These are phyloP conservation scores for Ctena decussata DNA, from an alignment of 2,888 invertebrate species.

Conservation along the genomic window DNA sequence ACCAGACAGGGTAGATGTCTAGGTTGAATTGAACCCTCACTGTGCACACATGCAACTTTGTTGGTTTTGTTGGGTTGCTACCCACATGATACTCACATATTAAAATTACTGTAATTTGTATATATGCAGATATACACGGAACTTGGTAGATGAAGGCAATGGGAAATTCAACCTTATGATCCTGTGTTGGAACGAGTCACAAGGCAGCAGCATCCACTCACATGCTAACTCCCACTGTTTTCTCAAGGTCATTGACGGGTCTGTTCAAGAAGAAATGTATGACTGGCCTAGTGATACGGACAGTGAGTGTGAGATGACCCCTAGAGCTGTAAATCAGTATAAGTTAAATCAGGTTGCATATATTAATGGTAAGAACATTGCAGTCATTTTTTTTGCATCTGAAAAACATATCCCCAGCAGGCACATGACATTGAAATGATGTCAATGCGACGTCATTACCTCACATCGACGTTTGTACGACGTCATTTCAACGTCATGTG, in stretches of 20 bases:
- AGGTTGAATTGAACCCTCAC: too few species aligned
- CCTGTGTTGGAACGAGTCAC: conserved; percentile 99
- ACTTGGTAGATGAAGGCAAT: conserved; percentile 98
- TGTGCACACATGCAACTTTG: too few species aligned
- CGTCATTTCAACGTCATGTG: too few species aligned
- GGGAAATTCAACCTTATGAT: conserved; percentile 99
- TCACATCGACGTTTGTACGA: too few species aligned
- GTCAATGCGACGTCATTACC: too few species aligned
- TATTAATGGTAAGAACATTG: conserved; percentile 94
- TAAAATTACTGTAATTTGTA: too few species aligned
- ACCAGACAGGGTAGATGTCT: too few species aligned
- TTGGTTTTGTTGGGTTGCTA: too few species aligned
- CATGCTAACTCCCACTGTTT: conserved; percentile 99
- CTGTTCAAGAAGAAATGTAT: conserved; percentile 92
- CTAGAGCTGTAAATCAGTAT: conserved; percentile 90
- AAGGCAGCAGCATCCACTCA: conserved; percentile 98
- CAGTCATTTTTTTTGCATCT: too few species aligned
- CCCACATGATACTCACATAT: too few species aligned
- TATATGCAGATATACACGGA: conserved; percentile 97
- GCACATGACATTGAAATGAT: too few species aligned
- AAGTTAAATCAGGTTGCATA: conserved; percentile 95
- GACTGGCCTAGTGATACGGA: conserved; percentile 91
- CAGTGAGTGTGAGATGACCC: conserved; percentile 88
- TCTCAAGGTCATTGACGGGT: conserved; percentile 94
- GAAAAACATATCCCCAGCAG: too few species aligned